Evolutionary conservation across 2,888 invertebrate species (phyloP).

Genomic region (Hypolimnas misippus): DNA sequence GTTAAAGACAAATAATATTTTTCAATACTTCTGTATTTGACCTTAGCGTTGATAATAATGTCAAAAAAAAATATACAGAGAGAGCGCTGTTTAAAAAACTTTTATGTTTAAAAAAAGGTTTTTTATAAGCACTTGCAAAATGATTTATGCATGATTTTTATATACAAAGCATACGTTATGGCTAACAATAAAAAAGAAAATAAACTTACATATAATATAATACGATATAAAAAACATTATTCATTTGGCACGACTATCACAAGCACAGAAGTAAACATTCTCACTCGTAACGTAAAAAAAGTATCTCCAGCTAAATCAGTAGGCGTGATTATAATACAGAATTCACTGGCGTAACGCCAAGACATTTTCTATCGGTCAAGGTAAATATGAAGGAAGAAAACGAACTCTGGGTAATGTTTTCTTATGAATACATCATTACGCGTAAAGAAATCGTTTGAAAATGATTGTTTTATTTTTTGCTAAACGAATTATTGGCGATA

Average conservation of each 20-base stretch:
- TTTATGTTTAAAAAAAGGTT: no score
- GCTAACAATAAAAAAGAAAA: background rate
- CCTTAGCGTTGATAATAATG: no score
- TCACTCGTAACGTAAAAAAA: conserved; percentile 14
- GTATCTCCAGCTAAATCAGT: conserved; percentile 10
- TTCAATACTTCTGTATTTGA: no score
- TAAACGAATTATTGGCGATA: no score
- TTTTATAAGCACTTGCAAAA: background rate
- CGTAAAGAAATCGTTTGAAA: background rate
- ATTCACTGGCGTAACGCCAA: conserved; percentile 35
- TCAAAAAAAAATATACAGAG: no score
- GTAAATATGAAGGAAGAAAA: conserved; percentile 20
- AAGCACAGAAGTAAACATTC: conserved; percentile 25
- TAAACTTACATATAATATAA: background rate
- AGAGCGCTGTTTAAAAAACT: no score
- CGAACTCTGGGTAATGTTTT: background rate
- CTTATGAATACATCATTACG: background rate
- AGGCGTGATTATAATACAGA: conserved; percentile 27
- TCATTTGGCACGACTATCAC: conserved; percentile 25
- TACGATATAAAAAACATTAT: background rate
- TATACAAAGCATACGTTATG: background rate
- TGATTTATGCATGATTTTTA: background rate
- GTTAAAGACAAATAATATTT: no score
- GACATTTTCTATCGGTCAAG: conserved; percentile 36
- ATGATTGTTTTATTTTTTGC: no score